Evolutionary conservation across 92 coral and sea anemone genomes (phyloP).

Genomic region (Umimayanthus kanabou): DNA sequence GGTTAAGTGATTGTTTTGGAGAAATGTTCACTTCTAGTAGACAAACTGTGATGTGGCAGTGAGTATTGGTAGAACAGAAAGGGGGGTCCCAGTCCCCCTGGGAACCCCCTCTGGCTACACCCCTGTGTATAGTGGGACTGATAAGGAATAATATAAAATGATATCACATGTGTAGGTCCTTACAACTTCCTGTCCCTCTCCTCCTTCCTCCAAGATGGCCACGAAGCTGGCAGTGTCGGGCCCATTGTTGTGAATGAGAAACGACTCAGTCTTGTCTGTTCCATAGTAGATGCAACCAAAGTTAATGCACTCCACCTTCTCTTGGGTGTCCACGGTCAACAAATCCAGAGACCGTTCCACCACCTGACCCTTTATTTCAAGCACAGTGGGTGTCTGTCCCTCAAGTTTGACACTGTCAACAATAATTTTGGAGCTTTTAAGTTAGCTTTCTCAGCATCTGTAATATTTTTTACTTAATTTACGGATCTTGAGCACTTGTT

Average conservation of each 20-base stretch:
- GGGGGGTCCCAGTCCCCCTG: no score
- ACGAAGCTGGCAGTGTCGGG: conserved; percentile 93
- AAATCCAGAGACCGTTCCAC: conserved; percentile 87
- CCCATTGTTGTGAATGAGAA: conserved; percentile 85
- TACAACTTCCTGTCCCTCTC: conserved; percentile 97
- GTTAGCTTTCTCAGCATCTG: background rate
- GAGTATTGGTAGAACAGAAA: no score
- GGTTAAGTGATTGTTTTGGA: no score
- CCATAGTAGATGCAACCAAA: conserved; percentile 95
- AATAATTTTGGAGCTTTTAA: background rate
- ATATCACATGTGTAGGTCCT: conserved; percentile 23
- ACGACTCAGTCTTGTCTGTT: conserved; percentile 80
- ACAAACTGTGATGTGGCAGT: no score
- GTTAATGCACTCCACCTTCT: conserved; percentile 72
- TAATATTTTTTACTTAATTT: no score
- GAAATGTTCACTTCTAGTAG: no score
- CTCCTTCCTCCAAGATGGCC: conserved; percentile 89
- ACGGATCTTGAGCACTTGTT: no score
- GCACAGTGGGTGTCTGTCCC: conserved; percentile 79
- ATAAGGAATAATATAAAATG: background rate
- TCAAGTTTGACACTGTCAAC: conserved; percentile 80
- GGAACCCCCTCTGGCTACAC: no score
- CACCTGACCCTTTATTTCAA: conserved; percentile 80
- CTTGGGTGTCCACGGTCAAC: conserved; percentile 63
- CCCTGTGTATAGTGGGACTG: background rate